Evolutionary conservation across 2,797 vertebrate genomes (phyloP), one percentile per base, ranked within the genome.

Genomic region (Alfaro cultratus): DNA sequence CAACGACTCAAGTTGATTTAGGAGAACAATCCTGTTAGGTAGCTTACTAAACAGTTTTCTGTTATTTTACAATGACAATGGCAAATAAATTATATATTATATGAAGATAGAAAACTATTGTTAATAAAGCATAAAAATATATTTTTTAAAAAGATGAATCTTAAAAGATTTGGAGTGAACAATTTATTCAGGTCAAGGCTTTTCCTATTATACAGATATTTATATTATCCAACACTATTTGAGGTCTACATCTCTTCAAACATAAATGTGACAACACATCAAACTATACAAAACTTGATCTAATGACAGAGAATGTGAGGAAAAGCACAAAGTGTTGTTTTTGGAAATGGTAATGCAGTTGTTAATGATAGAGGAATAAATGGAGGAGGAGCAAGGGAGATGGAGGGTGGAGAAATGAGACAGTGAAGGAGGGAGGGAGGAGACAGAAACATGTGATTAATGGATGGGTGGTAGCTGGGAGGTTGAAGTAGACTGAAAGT

Each of bases 401-500:
- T 88, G 89, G 89, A 91, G 79, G 91, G 86, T 89, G 93, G 91
- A 90, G 91, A 89, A 92, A 92, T 85, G 39, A 91, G 91, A 91
- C 91, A 89, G 90, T 88, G 91, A 93, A 91, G 85, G 87, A 92
- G 90, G 91, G 85, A 91, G 88, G 92, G 92, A 85, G 90, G 91
- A 89, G 87, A 92, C 90, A 87, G 91, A 91, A 94, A 90, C 89
- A 88, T 93, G 92, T 95, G 94, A 95, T 95, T 94, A 94, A 95
- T 94, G 92, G 92, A 93, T 84, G 89, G 91, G 90, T 93, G 93
- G 92, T 92, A 92, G 91, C 93, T 87, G 89, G 92, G 93, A 95
- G 93, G 93, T 94, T 93, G 93, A 94, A 91, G 93, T 91, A 93
- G 93, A 93, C 93, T 93, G 91, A 91, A 91, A 91, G 92, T 94